Percentiles rank a stretch among this genome's conserved stretches.
Evolutionary conservation across 2,888 invertebrate species (phyloP).

Genomic region (Dermolepida albohirtum): DNA sequence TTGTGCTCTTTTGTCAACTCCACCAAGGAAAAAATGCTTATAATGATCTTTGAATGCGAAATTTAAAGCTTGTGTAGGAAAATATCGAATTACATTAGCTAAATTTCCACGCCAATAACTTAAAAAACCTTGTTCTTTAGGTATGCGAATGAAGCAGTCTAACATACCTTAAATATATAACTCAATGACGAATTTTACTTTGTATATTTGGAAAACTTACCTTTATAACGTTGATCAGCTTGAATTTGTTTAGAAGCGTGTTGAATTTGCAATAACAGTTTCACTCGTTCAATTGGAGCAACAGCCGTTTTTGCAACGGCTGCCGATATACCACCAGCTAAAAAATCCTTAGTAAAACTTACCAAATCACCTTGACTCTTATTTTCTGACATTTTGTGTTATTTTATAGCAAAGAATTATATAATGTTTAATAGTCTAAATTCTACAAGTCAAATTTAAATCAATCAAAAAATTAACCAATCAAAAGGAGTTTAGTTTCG

Average conservation of each 20-base stretch:
- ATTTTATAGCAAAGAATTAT: background rate
- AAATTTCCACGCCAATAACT: conserved; percentile 95
- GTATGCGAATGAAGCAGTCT: conserved; percentile 86
- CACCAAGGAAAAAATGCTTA: conserved; percentile 85
- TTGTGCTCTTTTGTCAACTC: conserved; percentile 88
- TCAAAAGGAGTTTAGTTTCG: background rate
- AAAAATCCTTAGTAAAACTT: conserved; percentile 89
- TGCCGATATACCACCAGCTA: conserved; percentile 92
- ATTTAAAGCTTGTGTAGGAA: conserved; percentile 94
- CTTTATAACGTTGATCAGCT: conserved; percentile 88
- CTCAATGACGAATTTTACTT: background rate
- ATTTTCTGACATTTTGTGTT: background rate
- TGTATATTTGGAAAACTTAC: conserved; percentile 7
- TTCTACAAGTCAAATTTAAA: conserved; percentile 29
- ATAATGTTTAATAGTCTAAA: background rate
- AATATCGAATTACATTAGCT: conserved; percentile 94
- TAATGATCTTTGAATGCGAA: conserved; percentile 97
- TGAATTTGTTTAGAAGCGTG: conserved; percentile 91
- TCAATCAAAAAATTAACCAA: conserved; percentile 9
- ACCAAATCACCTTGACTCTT: conserved; percentile 73
- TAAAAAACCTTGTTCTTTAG: conserved; percentile 84
- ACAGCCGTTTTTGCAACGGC: conserved; percentile 95
- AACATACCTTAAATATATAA: conserved; percentile 72
- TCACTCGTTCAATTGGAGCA: conserved; percentile 95
- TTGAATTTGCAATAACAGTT: conserved; percentile 93